Evolutionary conservation across 2,113 vertebrate species (phyloP), one percentile per base, ranked within the genome.

Genomic region (Sitta europaea): DNA sequence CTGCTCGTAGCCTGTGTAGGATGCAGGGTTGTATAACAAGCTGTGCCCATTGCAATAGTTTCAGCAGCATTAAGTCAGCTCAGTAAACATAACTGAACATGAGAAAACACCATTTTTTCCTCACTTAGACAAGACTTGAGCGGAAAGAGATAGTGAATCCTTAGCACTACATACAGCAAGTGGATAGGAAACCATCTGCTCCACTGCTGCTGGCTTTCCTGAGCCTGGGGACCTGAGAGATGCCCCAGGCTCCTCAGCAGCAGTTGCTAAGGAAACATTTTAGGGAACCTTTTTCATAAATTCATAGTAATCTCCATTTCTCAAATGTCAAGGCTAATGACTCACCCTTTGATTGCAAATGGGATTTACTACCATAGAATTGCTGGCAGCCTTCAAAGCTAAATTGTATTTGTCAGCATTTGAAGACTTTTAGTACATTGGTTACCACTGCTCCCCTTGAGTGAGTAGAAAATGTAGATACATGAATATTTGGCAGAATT

Each of bases 281-380:
- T 97, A 97, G 96, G 95, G 87, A 97, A 94, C 91, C 96, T 97
- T 97, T 97, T 97, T 96, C 97, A 97, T 97, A 97, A 97, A 97
- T 97, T 97, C 94, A 96, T 97, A 97, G 97, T 97, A 97, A 97
- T 97, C 97, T 97, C 96, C 96, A 97, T 97, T 97, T 97, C 96
- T 97, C 96, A 97, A 96, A 97, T 97, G 97, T 97, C 97, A 97
- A 97, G 97, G 94, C 97, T 97, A 97, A 97, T 97, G 97, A 97
- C 97, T 97, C 96, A 96, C 97, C 95, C 97, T 97, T 97, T 97
- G 97, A 97, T 97, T 97, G 96, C 96, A 97, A 97, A 97, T 97
- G 97, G 97, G 97, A 97, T 97, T 97, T 97, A 97, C 95, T 95
- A 96, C 95, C 94, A 97, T 95, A 96, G 97, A 97, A 97, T 97